Evolutionary conservation across 2,113 vertebrate genomes (phyloP).

Genomic region (Antigone vipio): DNA sequence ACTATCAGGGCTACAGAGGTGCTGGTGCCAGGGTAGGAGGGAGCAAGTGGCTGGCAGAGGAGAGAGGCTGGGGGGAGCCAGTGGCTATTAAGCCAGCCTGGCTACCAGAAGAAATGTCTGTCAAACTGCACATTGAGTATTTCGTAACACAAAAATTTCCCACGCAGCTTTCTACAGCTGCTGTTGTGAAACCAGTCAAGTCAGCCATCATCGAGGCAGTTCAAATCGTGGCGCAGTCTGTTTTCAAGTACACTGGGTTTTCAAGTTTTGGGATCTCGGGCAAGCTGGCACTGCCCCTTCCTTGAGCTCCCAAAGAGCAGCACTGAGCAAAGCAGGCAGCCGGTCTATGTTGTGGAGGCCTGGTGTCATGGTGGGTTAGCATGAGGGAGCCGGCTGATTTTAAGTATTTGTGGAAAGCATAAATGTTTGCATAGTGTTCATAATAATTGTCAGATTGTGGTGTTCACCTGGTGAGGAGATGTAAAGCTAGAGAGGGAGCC

Average conservation of each 20-base stretch:
- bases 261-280: neutral
- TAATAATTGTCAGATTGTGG: neutral
- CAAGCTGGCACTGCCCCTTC: neutral
- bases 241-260: neutral
- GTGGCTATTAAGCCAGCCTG: neutral
- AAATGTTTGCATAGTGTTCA: neutral
- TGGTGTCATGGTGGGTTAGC: rapidly evolving
- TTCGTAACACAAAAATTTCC: neutral
- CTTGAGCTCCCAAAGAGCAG: rapidly evolving
- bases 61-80: neutral
- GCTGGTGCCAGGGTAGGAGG: no score
- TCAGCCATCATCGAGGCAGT: neutral
- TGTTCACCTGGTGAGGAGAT: neutral
- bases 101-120: neutral
- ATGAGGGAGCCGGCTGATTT: neutral
- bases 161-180: neutral
- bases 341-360: rapidly evolving
- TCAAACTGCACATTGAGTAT: neutral
- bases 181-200: neutral
- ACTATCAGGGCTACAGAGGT: neutral
- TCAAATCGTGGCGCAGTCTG: rapidly evolving
- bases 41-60: neutral
- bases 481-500: neutral
- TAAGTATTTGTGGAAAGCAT: neutral
- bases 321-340: rapidly evolving